Evolutionary conservation across 2,888 invertebrate genomes (phyloP), one percentile per base, ranked within the genome.

Genomic region (Sinelater perroti): DNA sequence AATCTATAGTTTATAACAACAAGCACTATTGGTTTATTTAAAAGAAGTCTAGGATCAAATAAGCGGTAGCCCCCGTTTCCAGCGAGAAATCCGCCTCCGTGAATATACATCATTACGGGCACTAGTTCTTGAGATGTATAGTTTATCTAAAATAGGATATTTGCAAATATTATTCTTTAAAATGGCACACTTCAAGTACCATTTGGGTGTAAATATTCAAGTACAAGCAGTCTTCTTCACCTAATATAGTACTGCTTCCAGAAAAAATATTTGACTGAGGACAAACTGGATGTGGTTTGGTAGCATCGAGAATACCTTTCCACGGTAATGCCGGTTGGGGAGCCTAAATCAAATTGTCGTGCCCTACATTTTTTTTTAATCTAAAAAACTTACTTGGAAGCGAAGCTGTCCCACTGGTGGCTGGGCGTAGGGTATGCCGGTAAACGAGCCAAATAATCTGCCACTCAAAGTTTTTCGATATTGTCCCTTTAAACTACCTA

Each of bases 21-120:
- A 7, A 89, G 80, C 5, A 91, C 73, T 1, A 91, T 80, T 64
- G 90, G 86, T 61, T 84, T 83, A 65, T 91, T 90, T 40, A 91
- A 76, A 1, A 91, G 75, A 66, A 82, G 85, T 61, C 89, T 84
- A 0, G 90, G 89, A 0, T 88, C 87, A 67, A 90, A 90, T 78
- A 84, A 88, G 2, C 78, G 72, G 1, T 85, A 85, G 40, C 86
- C 85, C 0, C 87, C 86, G 1, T 87, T 83, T 1, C 90, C 90
- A 56, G 18, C 2, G 88, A 87, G 71, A 90, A 82, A 90, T 2
- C 90, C 90, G 2, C 91, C 90, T 0, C 87, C 87, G 55, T 88
- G 88, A 60, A 87, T 79, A 78, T 88, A 91, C n/a, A 91, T 80
- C 89, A 91, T 89, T 0, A 90, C 90, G 0, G 90, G 88, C 4